Conservation (phyloP, 2,888 invertebrate species). For the Andrena fulva region DNA sequence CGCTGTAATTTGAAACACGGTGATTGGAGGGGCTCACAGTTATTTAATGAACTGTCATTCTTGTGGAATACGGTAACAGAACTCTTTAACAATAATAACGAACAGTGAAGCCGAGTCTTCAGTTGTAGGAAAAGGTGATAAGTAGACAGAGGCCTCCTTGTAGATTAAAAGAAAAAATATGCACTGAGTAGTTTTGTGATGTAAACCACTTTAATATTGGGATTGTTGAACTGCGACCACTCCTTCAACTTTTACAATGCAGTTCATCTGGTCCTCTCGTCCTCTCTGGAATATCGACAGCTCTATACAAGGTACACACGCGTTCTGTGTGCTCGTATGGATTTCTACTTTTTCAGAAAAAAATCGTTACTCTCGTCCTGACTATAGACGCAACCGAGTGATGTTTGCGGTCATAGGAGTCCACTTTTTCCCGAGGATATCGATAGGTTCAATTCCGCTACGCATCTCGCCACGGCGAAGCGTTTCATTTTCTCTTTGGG, state of each 20-base stretch:
- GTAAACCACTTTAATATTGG: too few relatives aligned
- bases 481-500: constrained; percentile 50
- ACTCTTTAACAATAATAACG: too few relatives aligned
- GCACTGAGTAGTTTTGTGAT: too few relatives aligned
- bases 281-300: constrained; percentile 2
- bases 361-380: constrained; percentile 33
- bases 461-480: constrained; percentile 37
- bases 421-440: constrained; percentile 49
- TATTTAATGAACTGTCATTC: too few relatives aligned
- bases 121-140: too few relatives aligned
- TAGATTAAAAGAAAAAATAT: too few relatives aligned
- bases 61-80: too few relatives aligned
- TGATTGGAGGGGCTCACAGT: neutral
- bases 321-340: neutral
- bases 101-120: too few relatives aligned
- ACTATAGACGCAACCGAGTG: constrained; percentile 35
- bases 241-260: neutral
- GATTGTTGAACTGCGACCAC: neutral
- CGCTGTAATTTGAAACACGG: neutral
- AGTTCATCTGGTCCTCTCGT: neutral
- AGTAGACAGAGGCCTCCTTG: too few relatives aligned
- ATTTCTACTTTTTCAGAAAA: neutral
- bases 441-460: constrained; percentile 51
- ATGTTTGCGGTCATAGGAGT: constrained; percentile 57
- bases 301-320: neutral